Percentiles rank a stretch among this genome's conserved stretches.
Conservation (phyloP, 2,113 vertebrate species). For the Panthera tigris region DNA sequence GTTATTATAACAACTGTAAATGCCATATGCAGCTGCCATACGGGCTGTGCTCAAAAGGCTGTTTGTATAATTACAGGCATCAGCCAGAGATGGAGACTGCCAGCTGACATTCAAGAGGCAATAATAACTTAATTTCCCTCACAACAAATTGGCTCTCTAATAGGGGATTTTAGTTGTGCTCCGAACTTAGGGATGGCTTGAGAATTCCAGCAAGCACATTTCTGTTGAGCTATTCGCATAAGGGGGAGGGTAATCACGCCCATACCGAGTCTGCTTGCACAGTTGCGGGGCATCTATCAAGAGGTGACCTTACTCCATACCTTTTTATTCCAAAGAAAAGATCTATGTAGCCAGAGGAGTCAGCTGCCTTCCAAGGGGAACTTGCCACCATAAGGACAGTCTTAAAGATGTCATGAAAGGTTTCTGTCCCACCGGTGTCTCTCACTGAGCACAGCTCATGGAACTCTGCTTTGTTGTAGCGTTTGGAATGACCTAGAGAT, state of each 20-base stretch:
- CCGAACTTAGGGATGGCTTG: neutral
- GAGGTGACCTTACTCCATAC: neutral
- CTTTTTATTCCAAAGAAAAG: neutral
- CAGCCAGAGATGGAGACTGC: slow-evolving; percentile 78
- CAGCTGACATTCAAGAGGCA: slow-evolving; percentile 84
- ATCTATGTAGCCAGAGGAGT: neutral
- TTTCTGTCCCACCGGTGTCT: neutral
- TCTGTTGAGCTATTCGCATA: neutral
- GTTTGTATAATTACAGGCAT: slow-evolving; percentile 82
- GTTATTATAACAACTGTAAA: slow-evolving; percentile 81
- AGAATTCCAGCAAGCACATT: slow-evolving; percentile 56
- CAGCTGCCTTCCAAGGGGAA: neutral
- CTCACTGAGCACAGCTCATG: neutral
- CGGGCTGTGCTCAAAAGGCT: slow-evolving; percentile 83
- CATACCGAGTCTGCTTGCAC: neutral
- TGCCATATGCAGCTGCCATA: slow-evolving; percentile 77
- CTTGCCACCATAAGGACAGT: neutral
- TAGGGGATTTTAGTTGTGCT: slow-evolving; percentile 17
- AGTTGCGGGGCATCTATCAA: neutral
- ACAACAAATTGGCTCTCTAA: slow-evolving; percentile 38
- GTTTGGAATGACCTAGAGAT: neutral
- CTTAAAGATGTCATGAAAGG: neutral
- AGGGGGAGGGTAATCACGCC: no score
- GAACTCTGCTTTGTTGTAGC: neutral
- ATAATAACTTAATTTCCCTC: slow-evolving; percentile 78